A percentile compares a stretch with the other conserved stretches of the same genome.
phyloP scores from a whole-genome alignment of 1,140 invertebrate genomes.

The Homalodisca vitripennis region DNA sequence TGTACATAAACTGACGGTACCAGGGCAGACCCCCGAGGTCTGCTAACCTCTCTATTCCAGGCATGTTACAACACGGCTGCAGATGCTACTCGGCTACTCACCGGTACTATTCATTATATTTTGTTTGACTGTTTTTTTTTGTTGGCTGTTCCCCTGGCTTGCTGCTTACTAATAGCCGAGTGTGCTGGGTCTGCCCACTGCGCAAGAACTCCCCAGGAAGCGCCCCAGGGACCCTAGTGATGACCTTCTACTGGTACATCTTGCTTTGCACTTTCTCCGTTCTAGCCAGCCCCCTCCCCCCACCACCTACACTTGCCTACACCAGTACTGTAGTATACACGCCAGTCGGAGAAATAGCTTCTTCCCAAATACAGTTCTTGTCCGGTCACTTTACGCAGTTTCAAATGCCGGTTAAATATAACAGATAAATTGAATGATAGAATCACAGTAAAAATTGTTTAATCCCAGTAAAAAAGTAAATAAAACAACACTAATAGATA shows the following conservation, averaged over 20 bases:
- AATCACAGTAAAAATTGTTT: too few species aligned
- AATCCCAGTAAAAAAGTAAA: too few species aligned
- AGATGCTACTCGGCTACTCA: neutral
- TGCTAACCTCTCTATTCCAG: slow-evolving; percentile 30
- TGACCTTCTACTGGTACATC: slow-evolving; percentile 89
- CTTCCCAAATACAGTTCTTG: too few species aligned
- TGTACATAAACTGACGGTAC: slow-evolving; percentile 11
- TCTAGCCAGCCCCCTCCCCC: slow-evolving; percentile 20
- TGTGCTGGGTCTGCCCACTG: slow-evolving; percentile 52
- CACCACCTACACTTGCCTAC: too few species aligned
- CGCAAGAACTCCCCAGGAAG: slow-evolving; percentile 81
- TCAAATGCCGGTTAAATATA: too few species aligned
- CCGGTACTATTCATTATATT: slow-evolving; percentile 43
- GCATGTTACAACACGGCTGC: slow-evolving; percentile 20
- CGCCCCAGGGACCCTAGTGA: slow-evolving; percentile 76
- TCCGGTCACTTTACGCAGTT: too few species aligned
- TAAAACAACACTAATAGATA: too few species aligned
- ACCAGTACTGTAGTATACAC: too few species aligned
- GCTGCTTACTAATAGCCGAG: slow-evolving; percentile 48
- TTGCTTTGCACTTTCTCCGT: slow-evolving; percentile 50
- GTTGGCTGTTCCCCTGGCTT: slow-evolving; percentile 54
- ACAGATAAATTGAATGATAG: too few species aligned
- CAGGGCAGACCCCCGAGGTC: too few species aligned
- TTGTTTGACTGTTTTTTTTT: slow-evolving; percentile 49
- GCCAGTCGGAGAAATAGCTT: too few species aligned